phyloP scores from a whole-genome alignment of 2,113 vertebrate species.

The Peromyscus maniculatus region DNA sequence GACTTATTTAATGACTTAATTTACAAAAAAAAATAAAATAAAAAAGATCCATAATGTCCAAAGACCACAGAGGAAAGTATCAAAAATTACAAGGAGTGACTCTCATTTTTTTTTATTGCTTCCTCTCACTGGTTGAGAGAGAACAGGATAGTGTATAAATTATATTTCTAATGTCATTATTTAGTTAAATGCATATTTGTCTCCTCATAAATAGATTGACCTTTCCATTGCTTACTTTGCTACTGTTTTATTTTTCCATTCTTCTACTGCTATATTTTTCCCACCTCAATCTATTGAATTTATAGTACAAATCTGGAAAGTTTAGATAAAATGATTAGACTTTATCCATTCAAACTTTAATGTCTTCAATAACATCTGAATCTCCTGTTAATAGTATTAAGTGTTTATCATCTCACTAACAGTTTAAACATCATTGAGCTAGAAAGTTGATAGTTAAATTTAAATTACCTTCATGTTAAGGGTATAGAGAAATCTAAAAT shows the following conservation, averaged over 20 bases:
- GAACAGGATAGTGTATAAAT: neutral
- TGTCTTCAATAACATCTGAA: neutral
- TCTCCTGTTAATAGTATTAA: neutral
- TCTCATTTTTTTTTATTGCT: neutral
- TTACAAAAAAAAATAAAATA: conserved; percentile 17
- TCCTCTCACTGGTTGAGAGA: fast-evolving
- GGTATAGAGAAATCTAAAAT: neutral
- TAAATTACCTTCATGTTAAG: conserved; percentile 51
- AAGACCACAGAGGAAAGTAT: neutral
- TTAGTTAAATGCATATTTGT: neutral
- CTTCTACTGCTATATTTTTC: neutral
- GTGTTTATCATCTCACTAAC: conserved; percentile 14
- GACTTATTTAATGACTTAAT: neutral
- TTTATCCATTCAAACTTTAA: neutral
- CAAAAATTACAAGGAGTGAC: neutral
- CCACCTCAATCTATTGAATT: neutral
- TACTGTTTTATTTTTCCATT: conserved; percentile 3
- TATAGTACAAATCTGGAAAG: neutral
- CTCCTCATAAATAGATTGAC: neutral
- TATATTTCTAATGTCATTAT: neutral
- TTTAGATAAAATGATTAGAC: conserved; percentile 31
- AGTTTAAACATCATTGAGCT: neutral
- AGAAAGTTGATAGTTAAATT: neutral
- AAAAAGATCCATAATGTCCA: neutral
- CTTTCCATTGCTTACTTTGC: conserved; percentile 1